These are phyloP conservation scores for Sycobia sp. DNA, from an alignment of 1,140 invertebrate genomes.

Conservation along the genomic window DNA sequence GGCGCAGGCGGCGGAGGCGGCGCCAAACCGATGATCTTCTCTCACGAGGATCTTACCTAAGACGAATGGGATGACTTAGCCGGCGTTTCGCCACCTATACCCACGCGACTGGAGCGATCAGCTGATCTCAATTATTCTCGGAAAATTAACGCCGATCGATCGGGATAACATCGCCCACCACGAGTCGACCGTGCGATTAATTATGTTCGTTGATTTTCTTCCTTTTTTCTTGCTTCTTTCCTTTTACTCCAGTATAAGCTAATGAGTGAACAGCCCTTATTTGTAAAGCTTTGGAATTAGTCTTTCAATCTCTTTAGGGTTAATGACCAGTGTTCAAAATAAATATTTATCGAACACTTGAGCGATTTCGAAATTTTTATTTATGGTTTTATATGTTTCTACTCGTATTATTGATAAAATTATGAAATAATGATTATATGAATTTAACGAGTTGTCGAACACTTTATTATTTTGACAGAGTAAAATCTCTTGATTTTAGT, in stretches of 20 bases:
- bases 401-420: too few species aligned
- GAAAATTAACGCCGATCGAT: conserved; percentile 52
- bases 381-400: background rate
- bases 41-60: conserved; percentile 57
- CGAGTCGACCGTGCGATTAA: conserved; percentile 1
- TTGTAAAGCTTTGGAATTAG: background rate
- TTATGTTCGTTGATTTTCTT: background rate
- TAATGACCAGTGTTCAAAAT: background rate
- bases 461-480: too few species aligned
- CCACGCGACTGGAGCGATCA: conserved; percentile 50
- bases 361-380: conserved; percentile 1
- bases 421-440: too few species aligned
- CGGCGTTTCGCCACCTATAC: conserved; percentile 54
- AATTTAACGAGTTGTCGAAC: too few species aligned
- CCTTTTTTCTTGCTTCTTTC: background rate
- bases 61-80: conserved; percentile 60
- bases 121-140: conserved; percentile 56
- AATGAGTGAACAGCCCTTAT: background rate
- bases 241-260: background rate
- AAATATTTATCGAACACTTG: background rate
- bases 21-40: conserved; percentile 59
- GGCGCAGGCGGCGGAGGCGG: background rate
- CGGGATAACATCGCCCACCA: background rate
- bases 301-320: background rate
- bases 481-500: too few species aligned